Base-by-base conservation (phyloP, 2,113 vertebrate species). In the Stigmatopora nigra region DNA sequence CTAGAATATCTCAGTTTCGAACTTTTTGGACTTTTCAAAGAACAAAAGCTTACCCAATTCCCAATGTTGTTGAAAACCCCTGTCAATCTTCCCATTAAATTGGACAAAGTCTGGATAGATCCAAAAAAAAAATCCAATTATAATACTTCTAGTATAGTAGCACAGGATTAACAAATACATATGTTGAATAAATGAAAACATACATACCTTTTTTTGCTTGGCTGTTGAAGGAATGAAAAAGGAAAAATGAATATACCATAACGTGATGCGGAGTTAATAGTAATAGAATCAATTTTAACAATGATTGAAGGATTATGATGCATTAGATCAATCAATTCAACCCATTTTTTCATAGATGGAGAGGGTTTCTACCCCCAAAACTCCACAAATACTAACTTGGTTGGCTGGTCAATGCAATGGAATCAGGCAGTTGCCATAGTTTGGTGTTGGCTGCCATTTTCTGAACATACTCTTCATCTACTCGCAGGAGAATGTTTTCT, bases 401-500 rank as follows among this genome's bases (percentile, higher is more conserved):
- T 63, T 93, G 92, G 76, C 89, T 78, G 11, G 90, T 91, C 5
- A 91, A 90, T 64, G 91, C 89, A 69, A 94, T 87, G 69, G 92
- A 90, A n/a, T 82, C 91, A 4, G 94, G 93, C 55, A 94, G 91
- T 88, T 95, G 91, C 93, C 94, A 95, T 71, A 97, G 91, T 0
- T 93, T 94, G 13, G 93, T 94, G 71, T 93, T 84, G 0, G 93
- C 92, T 0, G 94, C 94, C 85, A 97, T 92, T 76, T 93, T 90
- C 69, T 92, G 87, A 64, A 97, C 88, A n/a, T 93, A 94, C 15
- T 85, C 89, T 38, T 94, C 92, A 2, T 96, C 94, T 84, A 95
- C 94, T 2, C 91, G 93, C 89, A 98, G 91, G 73, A 98, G 71
- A 82, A 98, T 97, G 84, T 98, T 98, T 64, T 98, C 95, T 0